These are phyloP conservation scores for Ctenicera cuprea DNA, from an alignment of 2,888 invertebrate species.

Conservation along the genomic window DNA sequence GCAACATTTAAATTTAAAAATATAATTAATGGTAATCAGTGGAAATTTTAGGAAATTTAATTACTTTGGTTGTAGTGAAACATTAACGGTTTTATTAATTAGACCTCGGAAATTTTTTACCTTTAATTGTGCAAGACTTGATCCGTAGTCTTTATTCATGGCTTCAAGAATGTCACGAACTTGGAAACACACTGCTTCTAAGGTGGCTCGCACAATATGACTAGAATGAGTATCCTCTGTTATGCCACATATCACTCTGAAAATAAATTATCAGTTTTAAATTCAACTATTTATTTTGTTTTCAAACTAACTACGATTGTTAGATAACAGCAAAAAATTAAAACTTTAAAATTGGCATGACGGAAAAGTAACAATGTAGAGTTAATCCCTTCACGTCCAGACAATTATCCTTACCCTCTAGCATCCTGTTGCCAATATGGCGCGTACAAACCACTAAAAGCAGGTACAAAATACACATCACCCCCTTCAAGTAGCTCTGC, in stretches of 20 bases:
- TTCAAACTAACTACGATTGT: too few species aligned
- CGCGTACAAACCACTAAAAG: constrained; percentile 97
- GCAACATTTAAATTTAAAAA: too few species aligned
- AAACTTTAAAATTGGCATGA: too few species aligned
- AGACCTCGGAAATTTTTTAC: constrained; percentile 67
- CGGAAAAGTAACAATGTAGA: too few species aligned
- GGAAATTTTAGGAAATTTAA: too few species aligned
- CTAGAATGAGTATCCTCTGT: constrained; percentile 91
- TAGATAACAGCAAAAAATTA: too few species aligned
- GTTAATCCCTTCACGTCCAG: too few species aligned
- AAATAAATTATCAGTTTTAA: constrained; percentile 58
- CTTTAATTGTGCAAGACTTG: constrained; percentile 82
- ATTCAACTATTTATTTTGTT: too few species aligned
- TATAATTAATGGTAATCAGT: too few species aligned
- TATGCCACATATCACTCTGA: constrained; percentile 92
- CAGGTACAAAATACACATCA: constrained; percentile 97
- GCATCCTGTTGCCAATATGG: constrained; percentile 99
- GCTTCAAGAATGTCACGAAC: constrained; percentile 94
- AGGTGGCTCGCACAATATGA: constrained; percentile 92
- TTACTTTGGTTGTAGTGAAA: too few species aligned
- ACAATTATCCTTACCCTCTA: constrained; percentile 86
- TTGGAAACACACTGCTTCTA: constrained; percentile 98
- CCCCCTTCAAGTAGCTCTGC: constrained; percentile 83
- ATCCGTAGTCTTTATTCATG: constrained; percentile 93
- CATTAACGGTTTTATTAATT: too few species aligned